Evolutionary conservation across 2,888 invertebrate species (phyloP), one percentile per base, ranked within the genome.

Genomic region (Drosophila pegasa): DNA sequence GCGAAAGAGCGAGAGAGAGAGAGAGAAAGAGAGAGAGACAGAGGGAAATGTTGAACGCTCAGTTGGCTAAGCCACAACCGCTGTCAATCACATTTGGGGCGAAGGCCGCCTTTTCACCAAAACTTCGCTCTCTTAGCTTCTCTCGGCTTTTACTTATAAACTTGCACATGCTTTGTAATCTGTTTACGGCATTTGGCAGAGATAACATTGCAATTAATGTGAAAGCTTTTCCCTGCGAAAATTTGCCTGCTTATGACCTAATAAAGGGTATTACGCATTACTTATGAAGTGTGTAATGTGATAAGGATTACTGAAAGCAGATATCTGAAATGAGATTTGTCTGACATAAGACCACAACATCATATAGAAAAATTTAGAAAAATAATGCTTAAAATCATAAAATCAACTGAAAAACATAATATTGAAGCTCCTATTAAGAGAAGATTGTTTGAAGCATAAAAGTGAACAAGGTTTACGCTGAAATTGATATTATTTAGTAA

Each of bases 201-300:
- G 50, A 84, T 81, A 82, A 72, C 68, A 66, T 80, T 78, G 87
- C 82, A 89, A 89, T 89, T 87, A 89, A 75, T 87, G 79, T 89
- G 77, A 89, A 88, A 89, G 89, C 88, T 84, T 89, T 89, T 80
- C 75, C 71, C 64, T 78, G 62, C 51, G 45, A 74, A 47, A 35
- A 64, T 59, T 50, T 27, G 27, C 9, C 18, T 18, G 64, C 29
- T 54, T 62, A 61, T 52, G 29, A 6, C 9, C 25, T 33, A 27
- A 33, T 10, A 43, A 57, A 37, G 16, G 20, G 41, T 29, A 20
- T 43, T 50, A 22, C 48, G 54, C n/a, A 60, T 60, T 14, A 29
- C 14, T 37, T 29, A 16, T 63, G 2, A 29, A 63, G 20, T 50
- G 41, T 35, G 40, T 14, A 18, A 58, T n/a, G n/a, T 20, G 20